Evolutionary conservation across 2,888 invertebrate species (phyloP).

Genomic region (Tigriopus californicus): DNA sequence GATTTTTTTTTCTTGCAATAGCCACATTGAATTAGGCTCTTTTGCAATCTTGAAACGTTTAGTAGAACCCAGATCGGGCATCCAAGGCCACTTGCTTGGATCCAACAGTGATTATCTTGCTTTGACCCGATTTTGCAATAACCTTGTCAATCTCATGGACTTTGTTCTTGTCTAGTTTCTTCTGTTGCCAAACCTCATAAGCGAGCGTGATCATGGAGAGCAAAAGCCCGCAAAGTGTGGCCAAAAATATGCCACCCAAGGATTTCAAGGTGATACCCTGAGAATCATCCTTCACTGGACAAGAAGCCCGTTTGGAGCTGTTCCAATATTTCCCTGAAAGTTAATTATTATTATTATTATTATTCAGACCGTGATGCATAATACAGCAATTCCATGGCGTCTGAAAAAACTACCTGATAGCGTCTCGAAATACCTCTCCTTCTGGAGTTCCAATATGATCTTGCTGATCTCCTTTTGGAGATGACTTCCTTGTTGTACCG

Average conservation of each 20-base stretch:
- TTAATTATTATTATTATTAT: too few relatives aligned
- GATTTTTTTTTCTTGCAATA: too few relatives aligned
- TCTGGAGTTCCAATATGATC: conserved; percentile 54
- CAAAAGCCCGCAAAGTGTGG: conserved; percentile 61
- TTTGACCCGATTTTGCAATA: background rate
- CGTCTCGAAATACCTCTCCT: conserved; percentile 60
- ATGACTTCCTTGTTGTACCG: conserved; percentile 69
- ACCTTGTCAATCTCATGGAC: background rate
- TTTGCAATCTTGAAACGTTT: too few relatives aligned
- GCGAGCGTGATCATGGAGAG: conserved; percentile 64
- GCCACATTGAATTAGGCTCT: too few relatives aligned
- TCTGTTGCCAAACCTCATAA: conserved; percentile 40
- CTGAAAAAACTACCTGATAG: conserved; percentile 30
- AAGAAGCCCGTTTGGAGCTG: conserved; percentile 43
- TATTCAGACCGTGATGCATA: background rate
- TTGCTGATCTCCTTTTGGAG: conserved; percentile 40
- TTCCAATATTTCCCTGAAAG: conserved; percentile 64
- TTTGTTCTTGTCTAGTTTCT: background rate
- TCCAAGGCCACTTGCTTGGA: background rate
- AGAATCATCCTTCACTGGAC: conserved; percentile 53
- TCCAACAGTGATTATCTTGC: background rate
- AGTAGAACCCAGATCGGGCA: background rate
- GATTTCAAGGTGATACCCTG: conserved; percentile 76
- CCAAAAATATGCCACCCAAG: conserved; percentile 76
- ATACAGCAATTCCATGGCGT: background rate